Evolutionary conservation across 2,797 vertebrate genomes (phyloP).

Genomic region (Pangasius sanitwongsei): DNA sequence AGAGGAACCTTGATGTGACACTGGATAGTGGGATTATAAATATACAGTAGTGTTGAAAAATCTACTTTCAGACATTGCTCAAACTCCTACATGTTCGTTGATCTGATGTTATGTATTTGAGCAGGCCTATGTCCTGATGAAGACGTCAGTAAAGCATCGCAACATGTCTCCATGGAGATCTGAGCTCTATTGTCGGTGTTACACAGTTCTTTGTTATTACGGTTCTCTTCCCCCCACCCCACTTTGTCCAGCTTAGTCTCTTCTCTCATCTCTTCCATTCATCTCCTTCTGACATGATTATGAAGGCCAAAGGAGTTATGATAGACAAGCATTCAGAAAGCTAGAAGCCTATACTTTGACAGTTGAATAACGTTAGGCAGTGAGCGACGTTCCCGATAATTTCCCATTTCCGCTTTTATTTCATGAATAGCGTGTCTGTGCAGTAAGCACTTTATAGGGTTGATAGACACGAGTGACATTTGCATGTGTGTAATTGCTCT

Average conservation of each 20-base stretch:
- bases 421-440: slow-evolving; percentile 50
- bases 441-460: slow-evolving; percentile 50
- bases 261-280: slow-evolving; percentile 41
- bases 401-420: slow-evolving; percentile 51
- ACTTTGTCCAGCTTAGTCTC: slow-evolving; percentile 41
- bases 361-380: slow-evolving; percentile 42
- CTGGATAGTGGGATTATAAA: background rate
- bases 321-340: slow-evolving; percentile 49
- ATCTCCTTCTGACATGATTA: slow-evolving; percentile 41
- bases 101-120: background rate
- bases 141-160: slow-evolving; percentile 29
- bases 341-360: slow-evolving; percentile 44
- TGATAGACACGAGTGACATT: slow-evolving; percentile 58
- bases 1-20: background rate
- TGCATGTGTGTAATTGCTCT: slow-evolving; percentile 51
- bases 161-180: slow-evolving; percentile 50
- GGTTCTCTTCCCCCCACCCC: background rate
- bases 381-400: slow-evolving; percentile 54
- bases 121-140: background rate
- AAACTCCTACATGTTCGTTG: background rate
- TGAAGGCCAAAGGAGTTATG: slow-evolving; percentile 50
- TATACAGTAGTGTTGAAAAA: background rate
- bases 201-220: slow-evolving; percentile 36
- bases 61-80: background rate
- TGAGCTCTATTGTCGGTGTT: slow-evolving; percentile 48